These are phyloP conservation scores for Lucinisca nassula DNA, from an alignment of 2,888 invertebrate genomes.

Conservation along the genomic window DNA sequence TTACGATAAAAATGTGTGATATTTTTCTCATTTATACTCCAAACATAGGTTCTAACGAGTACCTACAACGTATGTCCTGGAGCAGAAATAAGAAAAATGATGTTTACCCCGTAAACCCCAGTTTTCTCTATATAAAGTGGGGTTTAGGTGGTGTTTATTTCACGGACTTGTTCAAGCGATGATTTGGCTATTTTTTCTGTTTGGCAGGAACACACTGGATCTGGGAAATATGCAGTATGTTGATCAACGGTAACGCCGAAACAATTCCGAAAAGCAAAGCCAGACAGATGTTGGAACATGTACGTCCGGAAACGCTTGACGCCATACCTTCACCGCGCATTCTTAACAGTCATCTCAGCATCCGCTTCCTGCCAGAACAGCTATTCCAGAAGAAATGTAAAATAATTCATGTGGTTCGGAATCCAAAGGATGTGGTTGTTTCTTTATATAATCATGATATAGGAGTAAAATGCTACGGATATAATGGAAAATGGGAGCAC, in stretches of 20 bases:
- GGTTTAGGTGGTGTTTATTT: no score
- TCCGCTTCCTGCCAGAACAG: constrained; percentile 48
- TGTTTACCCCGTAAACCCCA: no score
- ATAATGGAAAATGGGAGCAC: constrained; percentile 69
- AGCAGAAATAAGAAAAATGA: no score
- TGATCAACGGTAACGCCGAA: constrained; percentile 61
- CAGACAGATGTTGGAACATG: constrained; percentile 65
- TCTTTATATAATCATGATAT: constrained; percentile 59
- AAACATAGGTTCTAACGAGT: no score
- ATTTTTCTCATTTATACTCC: no score
- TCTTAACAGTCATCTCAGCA: constrained; percentile 64
- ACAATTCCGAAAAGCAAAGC: constrained; percentile 59
- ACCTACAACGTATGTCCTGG: no score
- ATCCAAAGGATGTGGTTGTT: constrained; percentile 68
- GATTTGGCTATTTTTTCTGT: not conserved
- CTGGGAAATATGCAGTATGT: constrained; percentile 71
- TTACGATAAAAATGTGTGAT: no score
- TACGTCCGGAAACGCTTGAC: constrained; percentile 42
- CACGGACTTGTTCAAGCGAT: no score
- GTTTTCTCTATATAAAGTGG: no score
- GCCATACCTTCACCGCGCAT: constrained; percentile 55
- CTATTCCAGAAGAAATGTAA: constrained; percentile 59
- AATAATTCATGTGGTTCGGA: constrained; percentile 60
- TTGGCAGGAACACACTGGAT: constrained; percentile 71
- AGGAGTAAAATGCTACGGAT: constrained; percentile 58